A percentile compares a stretch with the other conserved stretches of the same genome.
Conservation (phyloP, 2,797 vertebrate genomes). For the Cichlasoma orientale region DNA sequence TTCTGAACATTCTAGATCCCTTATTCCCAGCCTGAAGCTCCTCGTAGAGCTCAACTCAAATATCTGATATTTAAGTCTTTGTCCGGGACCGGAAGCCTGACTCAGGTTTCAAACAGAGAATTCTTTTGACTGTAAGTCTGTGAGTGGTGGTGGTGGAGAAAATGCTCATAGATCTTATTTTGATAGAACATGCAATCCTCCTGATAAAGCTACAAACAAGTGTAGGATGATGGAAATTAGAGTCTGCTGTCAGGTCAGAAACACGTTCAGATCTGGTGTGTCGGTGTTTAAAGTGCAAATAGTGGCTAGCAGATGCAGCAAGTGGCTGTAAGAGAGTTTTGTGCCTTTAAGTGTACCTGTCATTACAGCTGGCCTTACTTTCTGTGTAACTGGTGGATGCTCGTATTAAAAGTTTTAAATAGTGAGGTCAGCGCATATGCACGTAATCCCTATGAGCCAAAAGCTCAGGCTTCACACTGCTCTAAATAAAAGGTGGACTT, state of each 20-base stretch:
- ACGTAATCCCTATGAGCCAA: background rate
- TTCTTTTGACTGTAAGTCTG: conserved; percentile 13
- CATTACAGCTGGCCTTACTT: background rate
- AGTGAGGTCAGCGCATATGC: background rate
- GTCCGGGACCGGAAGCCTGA: conserved; percentile 9
- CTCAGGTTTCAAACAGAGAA: conserved; percentile 52
- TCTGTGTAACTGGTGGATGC: background rate
- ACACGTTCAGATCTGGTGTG: conserved; percentile 29
- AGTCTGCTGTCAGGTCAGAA: conserved; percentile 21
- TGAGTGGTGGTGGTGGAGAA: background rate
- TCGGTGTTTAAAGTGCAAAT: conserved; percentile 26
- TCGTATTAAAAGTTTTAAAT: background rate
- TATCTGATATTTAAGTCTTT: conserved; percentile 41
- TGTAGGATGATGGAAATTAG: conserved; percentile 50
- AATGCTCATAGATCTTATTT: conserved; percentile 1
- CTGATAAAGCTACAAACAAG: conserved; percentile 29
- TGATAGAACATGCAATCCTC: conserved; percentile 8
- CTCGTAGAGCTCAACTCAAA: conserved; percentile 35
- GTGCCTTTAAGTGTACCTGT: background rate
- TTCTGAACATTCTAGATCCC: background rate
- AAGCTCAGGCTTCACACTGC: background rate
- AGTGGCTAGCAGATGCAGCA: background rate
- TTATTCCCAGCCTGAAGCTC: conserved; percentile 40
- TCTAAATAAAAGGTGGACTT: background rate
- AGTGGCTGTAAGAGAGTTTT: background rate